Evolutionary conservation across 2,888 invertebrate species (phyloP).

Genomic region (Oligia fasciuncula): DNA sequence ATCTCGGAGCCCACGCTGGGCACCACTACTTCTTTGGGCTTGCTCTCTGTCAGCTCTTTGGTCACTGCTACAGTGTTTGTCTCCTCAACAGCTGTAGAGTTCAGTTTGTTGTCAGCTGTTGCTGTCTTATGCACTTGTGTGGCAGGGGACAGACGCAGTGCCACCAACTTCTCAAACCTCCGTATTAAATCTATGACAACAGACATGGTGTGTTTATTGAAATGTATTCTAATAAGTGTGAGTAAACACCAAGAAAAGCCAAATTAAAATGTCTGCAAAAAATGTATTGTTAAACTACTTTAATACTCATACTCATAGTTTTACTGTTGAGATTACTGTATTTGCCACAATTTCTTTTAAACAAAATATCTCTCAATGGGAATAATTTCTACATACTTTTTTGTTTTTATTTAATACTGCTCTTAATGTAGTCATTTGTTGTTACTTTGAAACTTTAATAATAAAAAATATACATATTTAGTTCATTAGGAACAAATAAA

Average conservation of each 20-base stretch:
- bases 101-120: slow-evolving; percentile 52
- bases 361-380: background rate
- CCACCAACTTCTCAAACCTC: slow-evolving; percentile 80
- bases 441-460: background rate
- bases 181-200: slow-evolving; percentile 77
- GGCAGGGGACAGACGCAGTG: slow-evolving; percentile 70
- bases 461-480: background rate
- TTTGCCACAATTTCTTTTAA: background rate
- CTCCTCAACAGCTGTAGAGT: slow-evolving; percentile 71
- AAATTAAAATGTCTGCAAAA: background rate
- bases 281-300: background rate
- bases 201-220: background rate
- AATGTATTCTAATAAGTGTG: background rate
- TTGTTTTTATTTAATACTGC: background rate
- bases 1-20: slow-evolving; percentile 77
- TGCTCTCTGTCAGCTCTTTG: slow-evolving; percentile 43
- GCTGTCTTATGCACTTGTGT: slow-evolving; percentile 58
- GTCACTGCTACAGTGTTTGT: slow-evolving; percentile 37
- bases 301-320: background rate
- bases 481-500: background rate
- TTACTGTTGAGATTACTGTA: background rate
- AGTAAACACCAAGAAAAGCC: background rate
- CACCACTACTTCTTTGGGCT: slow-evolving; percentile 24
- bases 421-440: background rate
- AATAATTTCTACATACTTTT: background rate